Evolutionary conservation across 2,888 invertebrate species (phyloP), one percentile per base, ranked within the genome.

Genomic region (Xanthostigma xanthostigma): DNA sequence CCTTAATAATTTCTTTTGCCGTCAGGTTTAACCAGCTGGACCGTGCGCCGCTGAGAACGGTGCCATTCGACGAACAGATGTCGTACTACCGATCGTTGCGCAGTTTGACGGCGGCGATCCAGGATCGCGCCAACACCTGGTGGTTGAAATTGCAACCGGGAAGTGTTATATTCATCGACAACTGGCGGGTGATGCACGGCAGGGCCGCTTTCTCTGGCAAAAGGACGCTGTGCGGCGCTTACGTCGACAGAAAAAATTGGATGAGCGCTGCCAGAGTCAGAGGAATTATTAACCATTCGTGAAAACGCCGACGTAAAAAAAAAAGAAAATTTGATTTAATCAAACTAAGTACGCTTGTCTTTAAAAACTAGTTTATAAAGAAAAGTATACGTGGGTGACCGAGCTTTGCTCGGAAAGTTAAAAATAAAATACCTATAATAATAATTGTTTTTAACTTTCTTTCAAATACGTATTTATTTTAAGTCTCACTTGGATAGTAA

Each of bases 181-280:
- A 89, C 66, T 88, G 84, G 75, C 71, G 89, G 47, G 71, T 86
- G 2, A 65, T 86, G 2, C 89, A 90, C 57, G 88, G 86, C 0
- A 71, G 88, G 44, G 73, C 75, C 1, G 73, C 72, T 0, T 89
- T 82, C 60, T 72, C 75, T 0, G 88, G 88, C 0, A 67, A 64
- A 8, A 72, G 89, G 39, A 67, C 73, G 14, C 68, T 89, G 58
- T 71, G 75, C 46, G 86, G 87, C 0, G 79, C 83, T 55, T 89
- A 89, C 64, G 72, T 88, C 35, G 69, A 79, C 8, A 71, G 84
- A 43, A 80, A 81, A 49, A 84, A 82, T 62, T 82, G 76, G 69
- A 61, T 76, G 45, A 77, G 81, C 57, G 74, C 69, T 57, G 81
- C 81, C 1, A 58, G 62, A 51, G 53, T 27, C 27, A 27, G 27